Evolutionary conservation across 2,888 invertebrate species (phyloP).

Genomic region (Pogonocherus hispidulus): DNA sequence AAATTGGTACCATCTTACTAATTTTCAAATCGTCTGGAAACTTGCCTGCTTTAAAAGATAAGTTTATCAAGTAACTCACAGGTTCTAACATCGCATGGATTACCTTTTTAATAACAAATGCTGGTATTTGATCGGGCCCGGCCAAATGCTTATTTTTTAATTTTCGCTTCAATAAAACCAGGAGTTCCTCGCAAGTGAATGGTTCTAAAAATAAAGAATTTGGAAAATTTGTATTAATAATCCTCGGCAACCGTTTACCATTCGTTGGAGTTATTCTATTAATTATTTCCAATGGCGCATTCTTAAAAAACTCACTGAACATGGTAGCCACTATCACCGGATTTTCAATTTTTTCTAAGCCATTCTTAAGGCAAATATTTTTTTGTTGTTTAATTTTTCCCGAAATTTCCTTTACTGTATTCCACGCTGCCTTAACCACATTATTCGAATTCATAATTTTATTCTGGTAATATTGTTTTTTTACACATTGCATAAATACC

Average conservation of each 20-base stretch:
- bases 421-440: neutral
- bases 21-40: too few species aligned
- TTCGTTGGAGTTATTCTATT: neutral
- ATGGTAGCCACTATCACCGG: neutral
- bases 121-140: neutral
- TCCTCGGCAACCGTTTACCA: neutral
- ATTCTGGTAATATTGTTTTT: neutral
- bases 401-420: neutral
- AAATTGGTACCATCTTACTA: too few species aligned
- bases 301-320: slow-evolving; percentile 3
- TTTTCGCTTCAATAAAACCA: too few species aligned
- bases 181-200: neutral
- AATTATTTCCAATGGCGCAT: neutral
- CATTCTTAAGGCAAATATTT: neutral
- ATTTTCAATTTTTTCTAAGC: neutral
- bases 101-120: slow-evolving; percentile 1
- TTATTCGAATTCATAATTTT: neutral
- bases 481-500: neutral
- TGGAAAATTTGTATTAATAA: neutral
- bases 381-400: slow-evolving; percentile 1
- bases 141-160: neutral
- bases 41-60: too few species aligned
- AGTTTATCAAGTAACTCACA: neutral
- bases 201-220: neutral
- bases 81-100: neutral